Conservation (phyloP, 2,113 vertebrate species). For the Microtus ochrogaster region DNA sequence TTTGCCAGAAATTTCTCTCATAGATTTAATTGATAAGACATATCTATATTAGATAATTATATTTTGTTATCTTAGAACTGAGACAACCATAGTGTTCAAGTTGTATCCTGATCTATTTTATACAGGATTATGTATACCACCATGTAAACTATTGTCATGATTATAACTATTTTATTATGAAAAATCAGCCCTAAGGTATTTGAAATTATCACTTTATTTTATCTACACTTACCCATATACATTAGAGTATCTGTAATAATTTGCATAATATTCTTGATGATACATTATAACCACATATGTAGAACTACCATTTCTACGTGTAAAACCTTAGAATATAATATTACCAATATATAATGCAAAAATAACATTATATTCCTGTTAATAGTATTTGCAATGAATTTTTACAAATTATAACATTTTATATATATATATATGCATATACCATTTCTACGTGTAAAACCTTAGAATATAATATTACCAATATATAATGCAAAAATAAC, state of each 20-base stretch:
- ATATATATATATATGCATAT: neutral
- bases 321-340: neutral
- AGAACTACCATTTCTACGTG: neutral
- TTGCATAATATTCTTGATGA: rapidly evolving
- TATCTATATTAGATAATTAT: constrained; percentile 62
- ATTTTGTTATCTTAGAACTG: neutral
- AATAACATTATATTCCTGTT: neutral
- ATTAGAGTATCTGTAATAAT: neutral
- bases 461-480: neutral
- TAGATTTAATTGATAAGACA: constrained; percentile 46
- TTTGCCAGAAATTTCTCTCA: constrained; percentile 26
- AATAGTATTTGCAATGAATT: neutral
- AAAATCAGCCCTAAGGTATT: neutral
- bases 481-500: neutral
- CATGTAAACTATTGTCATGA: neutral
- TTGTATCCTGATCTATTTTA: neutral
- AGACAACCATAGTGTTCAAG: neutral
- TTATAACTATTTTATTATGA: neutral
- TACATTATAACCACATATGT: neutral
- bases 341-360: neutral
- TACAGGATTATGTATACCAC: no score
- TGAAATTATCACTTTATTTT: neutral
- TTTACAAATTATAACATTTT: neutral
- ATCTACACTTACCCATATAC: neutral
- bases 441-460: neutral